These are phyloP conservation scores for Athene noctua DNA, from an alignment of 2,113 vertebrate genomes.

Conservation along the genomic window DNA sequence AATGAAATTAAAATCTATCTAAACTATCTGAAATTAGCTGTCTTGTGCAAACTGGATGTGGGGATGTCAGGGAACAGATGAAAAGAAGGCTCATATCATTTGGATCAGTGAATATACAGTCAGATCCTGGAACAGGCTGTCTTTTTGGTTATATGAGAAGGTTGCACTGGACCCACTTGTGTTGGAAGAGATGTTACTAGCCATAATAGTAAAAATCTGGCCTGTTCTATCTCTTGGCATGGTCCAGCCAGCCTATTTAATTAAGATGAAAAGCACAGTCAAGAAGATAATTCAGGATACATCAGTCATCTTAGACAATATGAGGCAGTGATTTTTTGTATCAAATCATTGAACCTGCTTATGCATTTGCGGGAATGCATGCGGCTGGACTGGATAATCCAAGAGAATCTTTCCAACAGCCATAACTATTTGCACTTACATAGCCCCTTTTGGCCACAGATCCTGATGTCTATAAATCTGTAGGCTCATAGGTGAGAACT, in stretches of 20 bases:
- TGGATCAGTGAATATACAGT: not conserved
- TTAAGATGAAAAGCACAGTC: conserved; percentile 54
- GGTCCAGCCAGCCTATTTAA: conserved; percentile 41
- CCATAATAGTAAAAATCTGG: conserved; percentile 27
- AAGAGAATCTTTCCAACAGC: conserved; percentile 17
- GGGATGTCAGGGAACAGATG: not conserved
- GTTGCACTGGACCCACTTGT: not conserved
- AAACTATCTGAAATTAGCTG: conserved; percentile 13
- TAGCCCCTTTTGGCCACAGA: not conserved
- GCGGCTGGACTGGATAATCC: not conserved
- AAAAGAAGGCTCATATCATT: not conserved
- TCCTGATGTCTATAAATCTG: not conserved
- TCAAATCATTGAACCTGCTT: not conserved
- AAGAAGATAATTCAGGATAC: conserved; percentile 46
- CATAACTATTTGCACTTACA: conserved; percentile 21
- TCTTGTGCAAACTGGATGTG: not conserved
- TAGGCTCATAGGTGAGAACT: not conserved
- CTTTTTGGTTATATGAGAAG: not conserved
- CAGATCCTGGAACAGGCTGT: not conserved
- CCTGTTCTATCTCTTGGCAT: not conserved
- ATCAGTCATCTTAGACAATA: conserved; percentile 36
- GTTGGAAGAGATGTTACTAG: not conserved
- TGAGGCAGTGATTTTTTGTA: conserved; percentile 7
- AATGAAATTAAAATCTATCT: not conserved
- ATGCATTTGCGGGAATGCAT: conserved; percentile 25